Base-by-base conservation (phyloP, 92 coral and sea anemone genomes). In the Porites cylindrica region DNA sequence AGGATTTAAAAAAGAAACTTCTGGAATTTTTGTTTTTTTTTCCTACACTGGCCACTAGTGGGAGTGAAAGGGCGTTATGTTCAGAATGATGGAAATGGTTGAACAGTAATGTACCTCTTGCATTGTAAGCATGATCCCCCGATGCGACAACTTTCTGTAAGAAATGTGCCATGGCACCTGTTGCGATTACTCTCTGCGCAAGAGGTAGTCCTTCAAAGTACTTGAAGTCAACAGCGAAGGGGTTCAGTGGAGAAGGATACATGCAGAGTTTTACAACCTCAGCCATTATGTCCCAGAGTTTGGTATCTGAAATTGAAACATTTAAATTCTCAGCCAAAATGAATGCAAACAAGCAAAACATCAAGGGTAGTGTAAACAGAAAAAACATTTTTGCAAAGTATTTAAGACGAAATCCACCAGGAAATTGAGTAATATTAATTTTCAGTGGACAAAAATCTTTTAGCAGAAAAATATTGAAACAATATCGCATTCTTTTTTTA, bases 111-210 rank as follows among this genome's bases (percentile, higher is more conserved):
- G 16, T 85, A 97, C 99, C 98, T 95, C 96, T 93, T 19, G 98
- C 98, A 93, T 97, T 93, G 94, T 94, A 97, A n/a, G 94, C 93
- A 90, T 95, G 99, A 60, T 95, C 94, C 43, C 98, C 98, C 60
- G 96, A 94, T 47, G 96, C 89, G 18, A 97, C 97, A 71, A 97
- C 93, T 62, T 97, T 94, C 75, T 97, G 99, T 64, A 97, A 82
- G 76, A 97, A 93, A 85, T 87, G 91, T 67, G 93, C 98, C 98
- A 97, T 97, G 18, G 99, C 99, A 47, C 99, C 99, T 23, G 96
- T 90, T 59, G 99, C 96, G 74, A 93, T 88, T 4, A 95, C 80
- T 70, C 96, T 86, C 78, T 97, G 97, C 8, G 87, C 96, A 76
- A 95, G 75, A 1, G 96, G 97, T 72, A 96, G 81, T 14, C 96